Conservation (phyloP, 1,140 invertebrate genomes). For the Zophobas morio region DNA sequence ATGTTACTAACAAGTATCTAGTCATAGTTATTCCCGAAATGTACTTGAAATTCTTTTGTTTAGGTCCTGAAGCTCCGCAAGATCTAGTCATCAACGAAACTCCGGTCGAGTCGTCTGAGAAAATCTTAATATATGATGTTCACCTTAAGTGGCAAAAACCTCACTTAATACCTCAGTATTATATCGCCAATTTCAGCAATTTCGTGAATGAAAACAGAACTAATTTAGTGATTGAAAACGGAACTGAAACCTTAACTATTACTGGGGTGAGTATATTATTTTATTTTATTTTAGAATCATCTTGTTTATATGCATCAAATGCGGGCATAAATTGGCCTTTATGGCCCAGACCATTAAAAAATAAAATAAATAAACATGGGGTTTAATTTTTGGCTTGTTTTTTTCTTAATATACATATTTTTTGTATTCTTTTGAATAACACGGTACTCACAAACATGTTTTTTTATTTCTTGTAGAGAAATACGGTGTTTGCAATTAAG, state of each 20-base stretch:
- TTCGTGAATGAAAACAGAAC: conserved; percentile 36
- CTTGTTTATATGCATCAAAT: background rate
- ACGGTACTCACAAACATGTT: too few species aligned
- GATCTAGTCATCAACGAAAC: conserved; percentile 59
- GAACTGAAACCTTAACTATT: conserved; percentile 48
- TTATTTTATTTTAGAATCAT: background rate
- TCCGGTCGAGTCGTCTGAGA: conserved; percentile 40
- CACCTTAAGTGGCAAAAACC: conserved; percentile 66
- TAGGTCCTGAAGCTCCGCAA: conserved; percentile 64
- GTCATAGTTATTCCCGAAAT: too few species aligned
- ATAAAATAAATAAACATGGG: too few species aligned
- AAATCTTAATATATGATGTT: conserved; percentile 59
- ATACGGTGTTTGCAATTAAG: too few species aligned
- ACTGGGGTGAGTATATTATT: conserved; percentile 62
- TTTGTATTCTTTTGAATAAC: too few species aligned
- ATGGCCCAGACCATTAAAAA: too few species aligned
- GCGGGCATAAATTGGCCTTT: too few species aligned
- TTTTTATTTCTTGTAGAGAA: too few species aligned
- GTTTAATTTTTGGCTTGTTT: too few species aligned
- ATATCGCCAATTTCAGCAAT: conserved; percentile 59
- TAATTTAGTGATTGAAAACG: conserved; percentile 1
- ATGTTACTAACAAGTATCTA: too few species aligned
- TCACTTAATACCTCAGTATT: conserved; percentile 65
- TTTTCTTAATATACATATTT: too few species aligned
- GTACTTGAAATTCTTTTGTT: conserved; percentile 5